Base-by-base conservation (phyloP, 2,113 vertebrate genomes). In the Bagarius yarrelli region DNA sequence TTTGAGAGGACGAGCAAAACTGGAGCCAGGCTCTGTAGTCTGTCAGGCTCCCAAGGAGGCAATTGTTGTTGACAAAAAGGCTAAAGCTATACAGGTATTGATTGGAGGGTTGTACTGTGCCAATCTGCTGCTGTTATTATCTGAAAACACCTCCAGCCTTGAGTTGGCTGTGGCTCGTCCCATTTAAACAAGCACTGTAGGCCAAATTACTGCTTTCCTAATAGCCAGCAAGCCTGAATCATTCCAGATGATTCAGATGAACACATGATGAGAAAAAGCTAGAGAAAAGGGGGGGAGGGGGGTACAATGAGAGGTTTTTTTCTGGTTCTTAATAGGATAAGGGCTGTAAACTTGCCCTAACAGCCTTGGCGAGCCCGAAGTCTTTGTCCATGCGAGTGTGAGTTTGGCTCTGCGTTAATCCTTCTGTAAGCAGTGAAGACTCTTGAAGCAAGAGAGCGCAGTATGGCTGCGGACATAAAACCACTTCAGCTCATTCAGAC, bases 401-500 rank as follows among this genome's bases (percentile, higher is more conserved):
- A 79, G 81, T 81, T 82, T 50, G 60, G 52, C 66, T 81, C 8
- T 9, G 79, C 72, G 82, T 81, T 80, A 85, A 85, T 84, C 75
- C 71, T 64, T 71, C 67, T 57, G 30, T 78, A 78, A 87, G 61
- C 47, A 59, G 55, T 57, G 69, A 79, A 78, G 71, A 69, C 69
- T 60, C 84, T 76, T 34, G 61, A 55, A 73, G 50, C 36, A 67
- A 34, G 50, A 70, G 76, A 78, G 66, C 80, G 25, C 81, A 36
- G 75, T 76, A 70, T 69, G 80, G 77, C 73, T 25, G 44, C 73
- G 76, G 55, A 79, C 50, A 75, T 83, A 86, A 85, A 74, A 75
- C 81, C 83, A 85, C 85, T 83, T 83, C 75, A 79, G 71, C 53
- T 70, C 50, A 60, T 75, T 85, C 83, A 88, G 67, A 63, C 50